Base-by-base conservation (phyloP, 2,113 vertebrate genomes). In the Campylomormyrus numenius region DNA sequence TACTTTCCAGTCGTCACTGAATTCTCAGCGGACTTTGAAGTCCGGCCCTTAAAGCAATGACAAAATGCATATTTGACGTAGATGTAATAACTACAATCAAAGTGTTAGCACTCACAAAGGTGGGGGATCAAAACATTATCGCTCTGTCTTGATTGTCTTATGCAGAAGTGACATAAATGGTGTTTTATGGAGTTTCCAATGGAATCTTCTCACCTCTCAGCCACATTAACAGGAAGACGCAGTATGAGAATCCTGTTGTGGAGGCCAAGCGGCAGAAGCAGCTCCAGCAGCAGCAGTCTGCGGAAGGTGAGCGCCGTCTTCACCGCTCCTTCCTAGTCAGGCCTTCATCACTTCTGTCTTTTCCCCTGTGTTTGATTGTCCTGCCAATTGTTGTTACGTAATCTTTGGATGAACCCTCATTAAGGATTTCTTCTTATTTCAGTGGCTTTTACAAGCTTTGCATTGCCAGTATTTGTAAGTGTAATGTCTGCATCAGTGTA, bases 211-310 rank as follows among this genome's bases (percentile, higher is more conserved):
- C 89, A 89, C 27, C 90, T 31, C 50, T 62, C 94, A 99, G 98
- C 96, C 98, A 99, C 94, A 97, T 99, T 94, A 99, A 99, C 96
- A 96, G 98, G 93, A 99, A 99, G 95, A 99, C 98, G 0, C 98
- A 99, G 91, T 99, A 99, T 90, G 98, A 99, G 94, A 99, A 99
- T 95, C 98, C 98, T 0, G 96, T 99, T 87, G 93, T 97, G 92
- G 98, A 99, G 96, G 98, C 97, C 1, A 98, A 98, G 94, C 95
- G 97, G 91, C 97, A 97, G 95, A 97, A 97, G 39, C 97, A 99
- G 93, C 95, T 98, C 3, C 95, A 92, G 56, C 97, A 97, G 53
- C 97, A 96, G 94, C 97, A 97, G 87, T 97, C 96, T 91, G 97
- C 97, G 91, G 98, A 99, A 98, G 98, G 98, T 98, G 95, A 95